Evolutionary conservation across 2,888 invertebrate genomes (phyloP), one percentile per base, ranked within the genome.

Genomic region (Hololepta plana): DNA sequence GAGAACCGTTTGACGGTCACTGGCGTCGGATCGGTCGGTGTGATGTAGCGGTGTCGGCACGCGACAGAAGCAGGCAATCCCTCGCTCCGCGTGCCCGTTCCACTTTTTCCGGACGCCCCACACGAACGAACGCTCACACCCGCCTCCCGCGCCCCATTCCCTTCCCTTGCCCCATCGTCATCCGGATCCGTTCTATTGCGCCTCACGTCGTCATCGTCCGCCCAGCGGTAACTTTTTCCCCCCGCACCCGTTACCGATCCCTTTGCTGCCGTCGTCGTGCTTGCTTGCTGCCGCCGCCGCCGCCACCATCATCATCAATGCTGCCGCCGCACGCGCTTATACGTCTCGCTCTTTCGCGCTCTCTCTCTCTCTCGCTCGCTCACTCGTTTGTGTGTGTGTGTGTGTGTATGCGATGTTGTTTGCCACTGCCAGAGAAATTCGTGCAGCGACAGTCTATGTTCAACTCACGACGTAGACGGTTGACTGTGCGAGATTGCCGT

Each of bases 41-140:
- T 51, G 52, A 51, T 52, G 52, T 51, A 51, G 52, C 47, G 51
- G 53, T 53, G 53, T 53, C 53, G 53, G 53, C 53, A 54, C 53
- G 53, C 53, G 53, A 54, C 53, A 49, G 49, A 51, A 51, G 46
- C 47, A 41, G 39, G 40, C n/a, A n/a, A n/a, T n/a, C n/a, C n/a
- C n/a, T n/a, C n/a, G n/a, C n/a, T n/a, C n/a, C n/a, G n/a, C n/a
- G n/a, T n/a, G n/a, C n/a, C n/a, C n/a, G n/a, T n/a, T n/a, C n/a
- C n/a, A n/a, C n/a, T n/a, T n/a, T n/a, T n/a, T n/a, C n/a, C n/a
- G n/a, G n/a, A n/a, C n/a, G n/a, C n/a, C n/a, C n/a, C n/a, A n/a
- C n/a, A n/a, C n/a, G n/a, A n/a, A n/a, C n/a, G n/a, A n/a, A n/a
- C n/a, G n/a, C n/a, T n/a, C n/a, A n/a, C n/a, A n/a, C n/a, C n/a